These are phyloP conservation scores for Pheosia tremula DNA, from an alignment of 2,888 invertebrate genomes.

Conservation along the genomic window DNA sequence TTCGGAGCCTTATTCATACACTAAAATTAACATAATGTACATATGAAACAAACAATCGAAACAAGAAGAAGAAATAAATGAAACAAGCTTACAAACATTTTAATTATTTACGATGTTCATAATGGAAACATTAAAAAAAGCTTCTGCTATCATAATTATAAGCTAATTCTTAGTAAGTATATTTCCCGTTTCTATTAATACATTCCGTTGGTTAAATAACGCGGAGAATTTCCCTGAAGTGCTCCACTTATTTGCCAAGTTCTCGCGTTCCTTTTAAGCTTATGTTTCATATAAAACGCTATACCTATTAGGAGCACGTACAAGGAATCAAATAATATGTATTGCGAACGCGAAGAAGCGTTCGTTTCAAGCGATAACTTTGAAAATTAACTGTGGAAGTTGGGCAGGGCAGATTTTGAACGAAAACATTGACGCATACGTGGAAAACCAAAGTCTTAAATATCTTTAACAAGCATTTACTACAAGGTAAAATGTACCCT, in stretches of 20 bases:
- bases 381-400: conserved; percentile 33
- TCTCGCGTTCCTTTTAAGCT: conserved; percentile 24
- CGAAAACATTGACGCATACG: neutral
- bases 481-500: too few species aligned
- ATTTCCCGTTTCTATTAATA: conserved; percentile 24
- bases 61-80: too few species aligned
- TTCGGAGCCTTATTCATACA: too few species aligned
- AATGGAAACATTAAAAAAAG: too few species aligned
- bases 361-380: conserved; percentile 32
- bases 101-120: too few species aligned
- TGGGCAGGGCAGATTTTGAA: conserved; percentile 24
- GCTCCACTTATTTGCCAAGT: conserved; percentile 27
- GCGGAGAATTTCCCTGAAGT: conserved; percentile 21
- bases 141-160: conserved; percentile 8
- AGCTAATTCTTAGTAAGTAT: conserved; percentile 14
- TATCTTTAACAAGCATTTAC: too few species aligned
- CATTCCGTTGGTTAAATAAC: conserved; percentile 20
- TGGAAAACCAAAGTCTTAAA: neutral
- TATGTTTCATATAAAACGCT: conserved; percentile 28
- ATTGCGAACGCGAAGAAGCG: conserved; percentile 24
- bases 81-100: too few species aligned
- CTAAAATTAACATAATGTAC: too few species aligned
- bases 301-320: conserved; percentile 37
- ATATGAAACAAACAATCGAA: too few species aligned
- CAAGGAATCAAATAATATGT: conserved; percentile 41